Conservation (phyloP, 2,113 vertebrate species). For the Arvicanthis niloticus region DNA sequence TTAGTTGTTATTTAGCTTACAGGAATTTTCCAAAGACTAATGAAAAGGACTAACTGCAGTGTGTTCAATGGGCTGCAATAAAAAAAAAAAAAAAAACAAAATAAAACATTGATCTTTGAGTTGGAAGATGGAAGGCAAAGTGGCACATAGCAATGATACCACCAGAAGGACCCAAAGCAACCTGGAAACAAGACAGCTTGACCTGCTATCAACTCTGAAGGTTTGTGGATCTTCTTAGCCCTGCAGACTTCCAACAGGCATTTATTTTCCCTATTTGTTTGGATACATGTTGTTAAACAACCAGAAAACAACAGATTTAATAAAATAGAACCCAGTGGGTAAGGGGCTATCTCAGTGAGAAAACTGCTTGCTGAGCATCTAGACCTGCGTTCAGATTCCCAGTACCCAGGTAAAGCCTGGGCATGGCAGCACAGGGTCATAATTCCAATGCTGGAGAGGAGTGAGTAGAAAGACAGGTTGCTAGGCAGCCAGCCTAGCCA, state of each 20-base stretch:
- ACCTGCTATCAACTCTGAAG: background rate
- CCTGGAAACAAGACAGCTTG: accelerated
- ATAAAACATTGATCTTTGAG: conserved; percentile 25
- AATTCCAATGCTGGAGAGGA: background rate
- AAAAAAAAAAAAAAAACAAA: too few species aligned
- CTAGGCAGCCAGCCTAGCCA: too few species aligned
- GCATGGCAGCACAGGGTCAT: background rate
- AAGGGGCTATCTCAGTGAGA: too few species aligned
- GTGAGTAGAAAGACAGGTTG: background rate
- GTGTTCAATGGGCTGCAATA: conserved; percentile 28
- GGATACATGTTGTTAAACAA: background rate
- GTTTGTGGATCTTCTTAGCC: background rate
- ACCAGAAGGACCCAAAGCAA: background rate
- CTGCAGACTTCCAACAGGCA: background rate
- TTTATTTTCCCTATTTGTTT: background rate
- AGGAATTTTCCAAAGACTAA: conserved; percentile 46
- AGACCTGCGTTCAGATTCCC: background rate
- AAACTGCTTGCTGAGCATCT: background rate
- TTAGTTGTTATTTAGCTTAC: conserved; percentile 50
- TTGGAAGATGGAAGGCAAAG: conserved; percentile 9
- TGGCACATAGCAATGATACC: background rate
- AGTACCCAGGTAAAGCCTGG: background rate
- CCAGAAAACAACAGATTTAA: background rate
- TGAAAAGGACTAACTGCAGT: conserved; percentile 6
- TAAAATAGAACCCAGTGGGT: background rate